Conservation (phyloP, 2,888 invertebrate genomes). For the Patella caerulea region DNA sequence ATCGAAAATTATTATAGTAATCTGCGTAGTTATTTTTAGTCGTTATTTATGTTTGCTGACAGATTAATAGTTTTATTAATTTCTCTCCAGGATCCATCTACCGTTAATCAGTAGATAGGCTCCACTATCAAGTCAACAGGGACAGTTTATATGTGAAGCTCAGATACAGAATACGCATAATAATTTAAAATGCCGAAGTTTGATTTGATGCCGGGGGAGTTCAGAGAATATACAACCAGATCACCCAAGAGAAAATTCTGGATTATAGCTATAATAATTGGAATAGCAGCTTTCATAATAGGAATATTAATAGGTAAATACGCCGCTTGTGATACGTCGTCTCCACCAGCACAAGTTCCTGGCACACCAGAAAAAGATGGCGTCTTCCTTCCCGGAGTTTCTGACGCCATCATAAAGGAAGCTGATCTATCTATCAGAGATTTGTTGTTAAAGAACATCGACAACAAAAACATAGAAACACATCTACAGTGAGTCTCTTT, state of each 20-base stretch:
- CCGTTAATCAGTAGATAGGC: too few relatives aligned
- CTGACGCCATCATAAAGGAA: slow-evolving; percentile 5
- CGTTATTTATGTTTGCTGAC: too few relatives aligned
- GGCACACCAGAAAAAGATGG: not conserved
- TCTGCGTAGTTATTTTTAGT: too few relatives aligned
- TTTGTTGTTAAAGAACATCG: slow-evolving; percentile 9
- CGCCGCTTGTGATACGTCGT: slow-evolving; percentile 30
- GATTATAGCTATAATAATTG: slow-evolving; percentile 13
- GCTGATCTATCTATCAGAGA: slow-evolving; percentile 12
- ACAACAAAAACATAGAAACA: slow-evolving; percentile 17
- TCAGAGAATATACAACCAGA: not conserved
- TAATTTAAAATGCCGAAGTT: not conserved
- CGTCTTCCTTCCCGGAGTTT: slow-evolving; percentile 13
- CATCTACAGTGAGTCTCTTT: slow-evolving; percentile 16
- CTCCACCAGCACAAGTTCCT: not conserved
- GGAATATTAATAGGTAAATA: slow-evolving; percentile 52
- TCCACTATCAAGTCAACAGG: too few relatives aligned
- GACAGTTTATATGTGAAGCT: too few relatives aligned
- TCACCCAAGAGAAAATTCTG: not conserved
- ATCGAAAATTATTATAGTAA: too few relatives aligned
- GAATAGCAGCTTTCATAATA: slow-evolving; percentile 29
- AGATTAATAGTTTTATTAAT: too few relatives aligned
- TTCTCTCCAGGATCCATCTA: too few relatives aligned
- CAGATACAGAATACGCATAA: too few relatives aligned
- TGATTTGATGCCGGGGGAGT: not conserved